Percentiles rank a stretch among this genome's conserved stretches.
Conservation (phyloP, 1,140 invertebrate genomes). For the Dendroctonus valens region DNA sequence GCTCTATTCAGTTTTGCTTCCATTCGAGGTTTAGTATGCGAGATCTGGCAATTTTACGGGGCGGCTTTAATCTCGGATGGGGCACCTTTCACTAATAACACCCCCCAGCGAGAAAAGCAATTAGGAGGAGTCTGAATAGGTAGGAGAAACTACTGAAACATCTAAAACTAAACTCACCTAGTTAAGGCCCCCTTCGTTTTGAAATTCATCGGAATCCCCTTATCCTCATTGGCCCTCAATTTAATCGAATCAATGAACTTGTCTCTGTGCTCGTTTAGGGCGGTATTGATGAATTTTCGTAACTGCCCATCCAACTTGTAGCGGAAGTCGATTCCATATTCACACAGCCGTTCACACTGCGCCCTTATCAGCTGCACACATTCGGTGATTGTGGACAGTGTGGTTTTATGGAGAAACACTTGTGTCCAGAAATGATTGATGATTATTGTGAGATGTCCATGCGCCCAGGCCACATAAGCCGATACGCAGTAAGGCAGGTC, state of each 20-base stretch:
- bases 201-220: constrained; percentile 70
- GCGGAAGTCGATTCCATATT: constrained; percentile 73
- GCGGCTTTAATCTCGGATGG: too few species aligned
- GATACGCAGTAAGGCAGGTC: constrained; percentile 68
- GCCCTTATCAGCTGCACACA: constrained; percentile 63
- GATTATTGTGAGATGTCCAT: constrained; percentile 79
- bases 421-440: constrained; percentile 82
- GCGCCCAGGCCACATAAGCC: constrained; percentile 91
- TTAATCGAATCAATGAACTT: constrained; percentile 75
- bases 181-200: constrained; percentile 56
- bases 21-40: too few species aligned
- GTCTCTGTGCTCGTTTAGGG: constrained; percentile 66
- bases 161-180: constrained; percentile 32
- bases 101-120: too few species aligned
- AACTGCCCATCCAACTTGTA: constrained; percentile 75
- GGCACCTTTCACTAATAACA: too few species aligned
- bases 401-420: constrained; percentile 88
- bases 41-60: too few species aligned
- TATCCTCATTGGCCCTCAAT: constrained; percentile 67
- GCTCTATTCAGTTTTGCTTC: too few species aligned
- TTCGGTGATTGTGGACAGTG: constrained; percentile 78
- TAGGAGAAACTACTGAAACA: not conserved
- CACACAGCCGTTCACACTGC: constrained; percentile 54
- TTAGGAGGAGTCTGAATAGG: too few species aligned
- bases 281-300: constrained; percentile 58